Evolutionary conservation across 2,113 vertebrate genomes (phyloP).

Genomic region (Pampusana beccarii): DNA sequence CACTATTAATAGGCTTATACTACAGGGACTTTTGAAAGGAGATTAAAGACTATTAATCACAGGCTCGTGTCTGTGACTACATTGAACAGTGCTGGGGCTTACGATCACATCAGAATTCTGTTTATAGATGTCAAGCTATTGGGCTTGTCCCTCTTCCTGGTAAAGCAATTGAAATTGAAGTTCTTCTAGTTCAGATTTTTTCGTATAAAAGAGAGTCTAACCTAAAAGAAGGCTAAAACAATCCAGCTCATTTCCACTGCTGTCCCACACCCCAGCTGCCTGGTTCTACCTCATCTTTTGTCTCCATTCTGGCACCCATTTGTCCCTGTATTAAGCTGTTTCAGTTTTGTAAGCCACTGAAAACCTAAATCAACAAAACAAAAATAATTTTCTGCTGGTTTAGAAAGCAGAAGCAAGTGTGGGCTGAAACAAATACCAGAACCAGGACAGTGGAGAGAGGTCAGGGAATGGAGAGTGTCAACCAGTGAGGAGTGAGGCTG

Average conservation of each 20-base stretch:
- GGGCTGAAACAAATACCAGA: neutral
- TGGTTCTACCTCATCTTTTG: neutral
- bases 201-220: neutral
- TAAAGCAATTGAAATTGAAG: neutral
- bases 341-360: neutral
- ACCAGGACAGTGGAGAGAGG: neutral
- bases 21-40: slow-evolving; percentile 6
- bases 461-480: neutral
- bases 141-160: neutral
- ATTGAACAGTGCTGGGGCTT: neutral
- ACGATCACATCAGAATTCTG: neutral
- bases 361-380: neutral
- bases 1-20: slow-evolving; percentile 22
- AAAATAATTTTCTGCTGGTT: neutral
- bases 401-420: neutral
- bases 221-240: neutral
- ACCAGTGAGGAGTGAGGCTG: neutral
- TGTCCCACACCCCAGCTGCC: neutral
- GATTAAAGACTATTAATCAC: slow-evolving; percentile 50
- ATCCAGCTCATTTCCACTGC: neutral
- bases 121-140: neutral
- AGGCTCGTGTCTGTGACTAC: neutral
- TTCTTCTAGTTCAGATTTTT: neutral
- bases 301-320: neutral
- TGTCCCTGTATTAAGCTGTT: neutral